Conservation (phyloP, 53 echinoderm and acorn worm genomes). For the Hippasteria phrygiana region DNA sequence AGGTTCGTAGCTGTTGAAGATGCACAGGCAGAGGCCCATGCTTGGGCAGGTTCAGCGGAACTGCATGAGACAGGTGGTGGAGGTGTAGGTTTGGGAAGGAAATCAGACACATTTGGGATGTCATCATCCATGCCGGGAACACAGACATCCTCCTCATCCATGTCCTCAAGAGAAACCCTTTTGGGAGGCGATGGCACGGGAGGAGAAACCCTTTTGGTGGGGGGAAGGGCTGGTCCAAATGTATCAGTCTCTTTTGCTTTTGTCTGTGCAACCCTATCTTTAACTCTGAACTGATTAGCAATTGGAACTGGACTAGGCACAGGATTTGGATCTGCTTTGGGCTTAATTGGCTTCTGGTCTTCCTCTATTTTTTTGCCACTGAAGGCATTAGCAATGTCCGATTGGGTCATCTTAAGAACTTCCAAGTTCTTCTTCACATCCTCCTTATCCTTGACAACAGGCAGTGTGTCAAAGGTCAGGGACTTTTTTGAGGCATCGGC, state of each 20-base stretch:
- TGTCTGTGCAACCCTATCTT: background rate
- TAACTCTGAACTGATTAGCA: background rate
- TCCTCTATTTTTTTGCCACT: constrained; percentile 28
- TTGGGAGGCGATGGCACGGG: background rate
- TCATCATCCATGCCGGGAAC: constrained; percentile 72
- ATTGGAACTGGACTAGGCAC: background rate
- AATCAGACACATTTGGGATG: background rate
- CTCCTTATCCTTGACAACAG: constrained; percentile 28
- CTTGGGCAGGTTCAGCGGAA: background rate
- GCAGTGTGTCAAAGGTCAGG: constrained; percentile 60
- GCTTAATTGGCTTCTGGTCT: background rate
- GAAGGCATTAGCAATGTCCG: constrained; percentile 62
- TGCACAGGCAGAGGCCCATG: constrained; percentile 31
- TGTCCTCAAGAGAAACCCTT: constrained; percentile 55
- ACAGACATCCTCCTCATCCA: constrained; percentile 60
- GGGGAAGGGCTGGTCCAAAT: constrained; percentile 26
- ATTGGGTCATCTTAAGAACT: constrained; percentile 12
- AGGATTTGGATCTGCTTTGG: background rate
- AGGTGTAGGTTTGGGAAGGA: constrained; percentile 43
- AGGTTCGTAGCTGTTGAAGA: constrained; percentile 58
- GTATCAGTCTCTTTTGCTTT: background rate
- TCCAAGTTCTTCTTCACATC: constrained; percentile 1
- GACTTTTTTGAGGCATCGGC: constrained; percentile 32
- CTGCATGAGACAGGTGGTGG: constrained; percentile 51
- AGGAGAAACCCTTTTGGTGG: no score